Conservation (phyloP, 2,888 invertebrate genomes). For the Smittia sp. region DNA sequence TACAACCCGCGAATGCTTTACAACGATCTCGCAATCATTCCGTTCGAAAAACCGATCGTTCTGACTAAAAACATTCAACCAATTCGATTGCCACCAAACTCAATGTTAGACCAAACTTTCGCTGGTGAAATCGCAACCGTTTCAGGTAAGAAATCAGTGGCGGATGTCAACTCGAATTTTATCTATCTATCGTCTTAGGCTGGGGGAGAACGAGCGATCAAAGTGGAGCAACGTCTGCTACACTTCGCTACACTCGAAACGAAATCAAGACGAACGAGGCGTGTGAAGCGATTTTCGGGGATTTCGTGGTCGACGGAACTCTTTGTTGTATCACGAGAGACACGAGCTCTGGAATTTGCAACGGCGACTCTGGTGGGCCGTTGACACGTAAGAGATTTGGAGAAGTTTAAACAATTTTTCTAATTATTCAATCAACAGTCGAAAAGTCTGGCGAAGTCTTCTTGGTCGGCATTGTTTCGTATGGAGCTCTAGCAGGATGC, state of each 20-base stretch:
- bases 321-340: slow-evolving; percentile 49
- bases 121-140: neutral
- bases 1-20: neutral
- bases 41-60: neutral
- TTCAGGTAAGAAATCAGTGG: neutral
- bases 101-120: neutral
- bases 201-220: slow-evolving; percentile 11
- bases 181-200: too few species aligned
- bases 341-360: slow-evolving; percentile 44
- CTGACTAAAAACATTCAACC: neutral
- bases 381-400: slow-evolving; percentile 44
- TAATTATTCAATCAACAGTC: too few species aligned
- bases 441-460: slow-evolving; percentile 38
- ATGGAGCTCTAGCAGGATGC: slow-evolving; percentile 50
- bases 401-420: slow-evolving; percentile 46
- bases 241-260: slow-evolving; percentile 46
- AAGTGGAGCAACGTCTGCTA: neutral
- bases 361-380: slow-evolving; percentile 49
- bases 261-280: slow-evolving; percentile 48
- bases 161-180: neutral
- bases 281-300: slow-evolving; percentile 45
- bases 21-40: neutral
- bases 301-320: slow-evolving; percentile 46
- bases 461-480: slow-evolving; percentile 48
- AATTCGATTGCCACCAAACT: neutral